Evolutionary conservation across 1,140 invertebrate genomes (phyloP).

Genomic region (Dendrolimus kikuchii): DNA sequence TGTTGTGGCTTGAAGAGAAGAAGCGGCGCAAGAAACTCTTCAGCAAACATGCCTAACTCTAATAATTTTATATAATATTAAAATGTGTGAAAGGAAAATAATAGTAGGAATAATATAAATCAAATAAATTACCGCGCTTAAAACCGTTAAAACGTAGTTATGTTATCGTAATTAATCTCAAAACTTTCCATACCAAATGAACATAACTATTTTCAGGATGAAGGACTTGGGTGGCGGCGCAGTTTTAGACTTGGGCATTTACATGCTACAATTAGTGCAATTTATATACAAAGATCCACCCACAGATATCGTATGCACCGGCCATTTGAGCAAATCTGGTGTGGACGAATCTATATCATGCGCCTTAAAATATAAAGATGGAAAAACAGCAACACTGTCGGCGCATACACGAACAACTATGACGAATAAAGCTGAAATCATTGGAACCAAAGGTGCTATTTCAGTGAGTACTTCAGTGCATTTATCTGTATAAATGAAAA

Average conservation of each 20-base stretch:
- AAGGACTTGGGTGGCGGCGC: slow-evolving; percentile 83
- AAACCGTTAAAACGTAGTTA: too few relatives aligned
- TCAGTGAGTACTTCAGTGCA: slow-evolving; percentile 59
- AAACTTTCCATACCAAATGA: neutral
- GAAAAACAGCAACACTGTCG: slow-evolving; percentile 76
- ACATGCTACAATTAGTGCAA: slow-evolving; percentile 82
- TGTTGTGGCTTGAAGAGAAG: too few relatives aligned
- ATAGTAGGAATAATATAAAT: too few relatives aligned
- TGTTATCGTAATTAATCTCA: too few relatives aligned
- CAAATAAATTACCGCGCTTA: too few relatives aligned
- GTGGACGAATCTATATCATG: slow-evolving; percentile 79
- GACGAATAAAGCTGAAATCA: slow-evolving; percentile 78
- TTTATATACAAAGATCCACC: slow-evolving; percentile 79
- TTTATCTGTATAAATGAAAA: too few relatives aligned
- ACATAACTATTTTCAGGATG: slow-evolving; percentile 56
- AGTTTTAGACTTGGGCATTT: slow-evolving; percentile 86
- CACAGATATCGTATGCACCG: slow-evolving; percentile 74
- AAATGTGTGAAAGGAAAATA: too few relatives aligned
- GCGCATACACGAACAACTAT: slow-evolving; percentile 72
- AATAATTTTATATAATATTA: too few relatives aligned
- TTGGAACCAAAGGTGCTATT: slow-evolving; percentile 80
- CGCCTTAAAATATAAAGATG: slow-evolving; percentile 76
- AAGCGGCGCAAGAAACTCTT: too few relatives aligned
- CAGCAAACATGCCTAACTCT: too few relatives aligned
- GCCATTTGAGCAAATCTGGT: slow-evolving; percentile 78